These are phyloP conservation scores for Caenorhabditis uteleia DNA, from an alignment of 2,888 invertebrate species.

Conservation along the genomic window DNA sequence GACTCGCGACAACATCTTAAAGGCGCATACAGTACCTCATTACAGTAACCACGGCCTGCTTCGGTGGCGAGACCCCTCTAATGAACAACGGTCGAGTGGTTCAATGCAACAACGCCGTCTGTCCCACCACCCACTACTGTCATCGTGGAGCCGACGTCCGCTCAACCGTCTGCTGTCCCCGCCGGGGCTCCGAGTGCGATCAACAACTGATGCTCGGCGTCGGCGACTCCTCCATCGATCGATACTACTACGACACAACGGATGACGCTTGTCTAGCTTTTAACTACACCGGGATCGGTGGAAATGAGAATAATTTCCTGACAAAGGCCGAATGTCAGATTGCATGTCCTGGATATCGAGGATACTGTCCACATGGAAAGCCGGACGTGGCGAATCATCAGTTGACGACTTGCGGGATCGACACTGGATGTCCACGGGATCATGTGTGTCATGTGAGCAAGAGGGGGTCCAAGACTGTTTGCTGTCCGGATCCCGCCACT, in stretches of 20 bases:
- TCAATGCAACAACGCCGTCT: slow-evolving; percentile 49
- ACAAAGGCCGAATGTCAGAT: slow-evolving; percentile 56
- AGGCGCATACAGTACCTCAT: not conserved
- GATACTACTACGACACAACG: slow-evolving; percentile 60
- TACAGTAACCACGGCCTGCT: slow-evolving; percentile 56
- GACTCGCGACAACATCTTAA: no score
- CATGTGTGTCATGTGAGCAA: slow-evolving; percentile 63
- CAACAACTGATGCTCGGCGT: slow-evolving; percentile 59
- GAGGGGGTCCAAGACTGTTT: slow-evolving; percentile 55
- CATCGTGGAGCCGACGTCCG: slow-evolving; percentile 47
- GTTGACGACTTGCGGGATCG: slow-evolving; percentile 57
- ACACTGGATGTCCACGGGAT: slow-evolving; percentile 53
- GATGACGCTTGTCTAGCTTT: slow-evolving; percentile 55
- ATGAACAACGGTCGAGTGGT: slow-evolving; percentile 40
- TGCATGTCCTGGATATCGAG: slow-evolving; percentile 51
- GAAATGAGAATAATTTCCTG: slow-evolving; percentile 66
- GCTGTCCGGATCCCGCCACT: slow-evolving; percentile 62
- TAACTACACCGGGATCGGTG: slow-evolving; percentile 59
- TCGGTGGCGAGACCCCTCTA: slow-evolving; percentile 53
- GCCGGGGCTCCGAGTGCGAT: slow-evolving; percentile 57
- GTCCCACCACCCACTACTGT: slow-evolving; percentile 63
- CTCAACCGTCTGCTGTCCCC: slow-evolving; percentile 57
- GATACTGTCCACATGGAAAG: slow-evolving; percentile 63
- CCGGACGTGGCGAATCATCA: slow-evolving; percentile 42
- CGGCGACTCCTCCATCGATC: slow-evolving; percentile 46